Base-by-base conservation (phyloP, 2,888 invertebrate genomes). In the Coelopa pilipes region DNA sequence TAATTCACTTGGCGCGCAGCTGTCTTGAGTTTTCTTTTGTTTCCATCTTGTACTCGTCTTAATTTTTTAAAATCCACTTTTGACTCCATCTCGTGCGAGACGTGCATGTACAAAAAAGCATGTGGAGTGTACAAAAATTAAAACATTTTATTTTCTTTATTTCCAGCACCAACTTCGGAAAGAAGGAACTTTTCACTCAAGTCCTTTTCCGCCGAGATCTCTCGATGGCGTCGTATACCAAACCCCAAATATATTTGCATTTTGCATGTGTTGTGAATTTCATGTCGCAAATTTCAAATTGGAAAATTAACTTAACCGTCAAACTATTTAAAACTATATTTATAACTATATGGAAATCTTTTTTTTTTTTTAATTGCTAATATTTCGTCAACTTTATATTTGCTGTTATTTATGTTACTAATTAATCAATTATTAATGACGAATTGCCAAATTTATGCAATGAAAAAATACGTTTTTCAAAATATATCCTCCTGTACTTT, bases 1-100 rank as follows among this genome's bases (percentile, higher is more conserved):
- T 69, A 59, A 69, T 69, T 69, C 69, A 59, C 45, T 69, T 66
- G 66, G 24, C 47, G 57, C 46, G 57, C 69, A 69, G 59, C 69
- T 69, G 69, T 46, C 46, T 46, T 46, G 13, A 11, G 13, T 66
- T 66, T 53, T 15, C 3, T 19, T 13, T 17, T 50, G 9, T 50
- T 50, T 4, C 4, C 13, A 21, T 13, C 12, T 21, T 66, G 21
- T 66, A 19, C 19, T 66, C 17, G 7, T 66, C 50, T 49, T 47
- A 7, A 66, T 50, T 50, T n/a, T 66, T 50, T 21, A 66, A 66
- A 66, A 66, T 34, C 10, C 50, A 49, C 66, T 49, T 47, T 47
- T 66, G 53, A 47, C 66, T 19, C 19, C 24, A 49, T 21, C 13
- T 1, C 19, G 45, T 9, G 24, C n/a, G 15, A 62, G 34, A 24